A percentile compares a stretch with the other conserved stretches of the same genome.
Evolutionary conservation across 2,113 vertebrate species (phyloP).

Genomic region (Prochilodus magdalenae): DNA sequence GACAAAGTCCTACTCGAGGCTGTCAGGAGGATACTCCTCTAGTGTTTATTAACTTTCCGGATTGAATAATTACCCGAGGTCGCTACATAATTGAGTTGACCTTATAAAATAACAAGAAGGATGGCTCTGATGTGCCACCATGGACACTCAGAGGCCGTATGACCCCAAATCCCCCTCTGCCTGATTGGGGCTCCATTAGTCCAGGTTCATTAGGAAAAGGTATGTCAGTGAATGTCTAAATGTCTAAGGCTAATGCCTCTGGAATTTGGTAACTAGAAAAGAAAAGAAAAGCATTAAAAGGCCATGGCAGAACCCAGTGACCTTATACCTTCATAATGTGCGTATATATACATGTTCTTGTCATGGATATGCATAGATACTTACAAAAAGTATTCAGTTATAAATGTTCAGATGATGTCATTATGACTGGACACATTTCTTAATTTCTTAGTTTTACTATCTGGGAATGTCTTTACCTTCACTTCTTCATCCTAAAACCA

Average conservation of each 20-base stretch:
- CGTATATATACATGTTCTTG: no score
- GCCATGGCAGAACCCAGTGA: not conserved
- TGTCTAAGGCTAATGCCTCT: constrained; percentile 15
- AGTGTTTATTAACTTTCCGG: constrained; percentile 73
- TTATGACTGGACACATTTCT: no score
- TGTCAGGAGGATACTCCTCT: constrained; percentile 52
- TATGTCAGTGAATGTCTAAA: constrained; percentile 1
- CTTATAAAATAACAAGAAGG: constrained; percentile 74
- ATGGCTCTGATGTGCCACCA: constrained; percentile 56
- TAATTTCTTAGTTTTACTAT: no score
- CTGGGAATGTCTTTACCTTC: no score
- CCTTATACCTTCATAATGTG: no score
- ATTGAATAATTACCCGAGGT: constrained; percentile 70
- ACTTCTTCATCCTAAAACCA: no score
- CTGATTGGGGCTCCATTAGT: constrained; percentile 25
- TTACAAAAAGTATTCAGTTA: no score
- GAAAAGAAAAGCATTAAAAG: not conserved
- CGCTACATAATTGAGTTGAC: constrained; percentile 73
- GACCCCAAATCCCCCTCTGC: constrained; percentile 50
- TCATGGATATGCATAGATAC: no score
- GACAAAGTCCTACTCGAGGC: constrained; percentile 60
- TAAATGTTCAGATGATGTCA: no score
- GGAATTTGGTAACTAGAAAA: not conserved
- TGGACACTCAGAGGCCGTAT: constrained; percentile 39
- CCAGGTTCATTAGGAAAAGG: constrained; percentile 26